A percentile compares a stretch with the other conserved stretches of the same genome.
These are phyloP conservation scores for Nycticryphes semicollaris DNA, from an alignment of 2,113 vertebrate genomes.

Conservation along the genomic window DNA sequence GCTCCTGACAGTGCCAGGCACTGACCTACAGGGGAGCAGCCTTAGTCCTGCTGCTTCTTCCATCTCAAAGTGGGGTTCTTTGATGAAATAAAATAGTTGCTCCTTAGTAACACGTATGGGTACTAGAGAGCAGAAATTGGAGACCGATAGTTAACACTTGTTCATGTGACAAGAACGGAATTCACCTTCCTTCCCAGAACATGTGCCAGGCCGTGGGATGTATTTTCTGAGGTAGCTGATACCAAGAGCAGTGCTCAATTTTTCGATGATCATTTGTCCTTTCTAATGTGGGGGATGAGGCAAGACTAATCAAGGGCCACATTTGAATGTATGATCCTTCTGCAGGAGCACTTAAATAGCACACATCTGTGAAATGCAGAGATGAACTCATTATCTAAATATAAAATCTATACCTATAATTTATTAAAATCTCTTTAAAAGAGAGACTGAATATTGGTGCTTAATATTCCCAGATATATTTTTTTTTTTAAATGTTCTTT, in stretches of 20 bases:
- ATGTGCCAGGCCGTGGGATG: background rate
- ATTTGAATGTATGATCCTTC: conserved; percentile 42
- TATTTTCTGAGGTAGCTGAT: background rate
- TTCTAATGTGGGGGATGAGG: conserved; percentile 50
- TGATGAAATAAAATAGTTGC: background rate
- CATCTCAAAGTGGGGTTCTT: background rate
- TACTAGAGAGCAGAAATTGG: background rate
- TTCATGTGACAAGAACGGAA: background rate
- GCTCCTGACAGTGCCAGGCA: background rate
- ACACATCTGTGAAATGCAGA: conserved; percentile 55
- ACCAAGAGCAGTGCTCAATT: background rate
- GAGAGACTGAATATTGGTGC: background rate
- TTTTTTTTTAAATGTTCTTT: background rate
- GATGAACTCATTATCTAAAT: conserved; percentile 59
- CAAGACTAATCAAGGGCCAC: conserved; percentile 31
- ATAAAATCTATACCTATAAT: conserved; percentile 54
- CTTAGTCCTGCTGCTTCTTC: conserved; percentile 23
- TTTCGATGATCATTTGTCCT: conserved; percentile 10
- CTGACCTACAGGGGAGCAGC: background rate
- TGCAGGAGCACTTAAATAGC: conserved; percentile 62
- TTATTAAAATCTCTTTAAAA: conserved; percentile 60
- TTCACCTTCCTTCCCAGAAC: background rate
- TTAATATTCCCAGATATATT: background rate
- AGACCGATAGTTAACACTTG: background rate
- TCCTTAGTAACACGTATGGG: background rate